phyloP scores from a whole-genome alignment of 2,797 vertebrate species.

The Myotis vivesi region DNA sequence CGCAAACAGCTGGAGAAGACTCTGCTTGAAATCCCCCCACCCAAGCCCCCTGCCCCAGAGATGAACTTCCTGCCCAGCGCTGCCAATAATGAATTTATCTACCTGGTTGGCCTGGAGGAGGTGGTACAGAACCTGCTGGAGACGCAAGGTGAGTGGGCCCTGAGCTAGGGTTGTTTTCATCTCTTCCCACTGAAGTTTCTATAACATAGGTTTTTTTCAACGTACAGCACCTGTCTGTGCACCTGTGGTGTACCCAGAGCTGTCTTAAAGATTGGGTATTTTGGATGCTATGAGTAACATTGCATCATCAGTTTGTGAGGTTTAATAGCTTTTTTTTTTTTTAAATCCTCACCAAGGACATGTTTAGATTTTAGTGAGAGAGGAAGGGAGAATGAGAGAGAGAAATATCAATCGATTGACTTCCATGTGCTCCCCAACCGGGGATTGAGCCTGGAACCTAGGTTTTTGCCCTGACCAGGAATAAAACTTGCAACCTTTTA shows the following conservation, averaged over 20 bases:
- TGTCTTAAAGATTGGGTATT: not conserved
- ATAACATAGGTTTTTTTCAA: not conserved
- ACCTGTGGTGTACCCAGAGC: not conserved
- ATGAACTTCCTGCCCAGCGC: conserved; percentile 98
- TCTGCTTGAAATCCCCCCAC: conserved; percentile 96
- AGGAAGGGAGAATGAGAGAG: not conserved
- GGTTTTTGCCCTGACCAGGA: not conserved
- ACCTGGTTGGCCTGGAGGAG: conserved; percentile 96
- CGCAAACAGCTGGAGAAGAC: conserved; percentile 99
- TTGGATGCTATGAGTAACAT: not conserved
- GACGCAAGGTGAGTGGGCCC: conserved; percentile 89
- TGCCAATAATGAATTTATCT: conserved; percentile 99
- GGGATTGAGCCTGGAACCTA: not conserved
- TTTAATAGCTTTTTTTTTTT: not conserved
- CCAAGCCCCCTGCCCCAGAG: conserved; percentile 95
- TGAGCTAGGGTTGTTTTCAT: not conserved
- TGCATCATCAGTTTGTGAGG: not conserved
- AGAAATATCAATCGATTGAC: not conserved
- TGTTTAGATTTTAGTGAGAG: not conserved
- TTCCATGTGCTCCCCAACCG: not conserved
- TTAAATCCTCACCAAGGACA: not conserved
- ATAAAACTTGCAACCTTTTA: not conserved
- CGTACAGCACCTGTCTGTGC: too few species aligned
- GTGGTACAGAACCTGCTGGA: conserved; percentile 98
- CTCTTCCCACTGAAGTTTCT: not conserved